phyloP scores from a whole-genome alignment of 2,888 invertebrate species.

The Dicyrtomina minuta region DNA sequence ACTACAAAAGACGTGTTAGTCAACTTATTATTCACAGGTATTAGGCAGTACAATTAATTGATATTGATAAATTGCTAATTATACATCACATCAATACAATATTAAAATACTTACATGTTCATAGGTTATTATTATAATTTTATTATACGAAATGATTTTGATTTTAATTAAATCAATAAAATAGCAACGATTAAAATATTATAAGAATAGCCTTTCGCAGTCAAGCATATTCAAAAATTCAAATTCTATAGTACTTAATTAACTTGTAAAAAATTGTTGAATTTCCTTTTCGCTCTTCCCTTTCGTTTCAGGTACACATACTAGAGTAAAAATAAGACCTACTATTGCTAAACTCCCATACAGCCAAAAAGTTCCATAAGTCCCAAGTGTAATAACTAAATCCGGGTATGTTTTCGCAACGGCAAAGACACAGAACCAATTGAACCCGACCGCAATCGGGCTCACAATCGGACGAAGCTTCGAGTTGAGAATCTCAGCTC shows the following conservation, averaged over 20 bases:
- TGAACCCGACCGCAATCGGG: constrained; percentile 44
- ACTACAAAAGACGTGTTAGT: too few species aligned
- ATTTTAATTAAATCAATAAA: constrained; percentile 1
- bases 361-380: constrained; percentile 45
- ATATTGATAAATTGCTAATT: too few species aligned
- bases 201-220: too few species aligned
- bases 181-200: neutral
- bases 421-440: constrained; percentile 48
- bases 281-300: constrained; percentile 47
- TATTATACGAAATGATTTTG: too few species aligned
- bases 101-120: too few species aligned
- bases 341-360: constrained; percentile 37
- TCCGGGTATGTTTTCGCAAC: constrained; percentile 49
- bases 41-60: too few species aligned
- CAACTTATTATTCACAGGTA: too few species aligned
- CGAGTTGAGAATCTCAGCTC: constrained; percentile 46
- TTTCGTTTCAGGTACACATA: constrained; percentile 48
- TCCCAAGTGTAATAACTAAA: constrained; percentile 39
- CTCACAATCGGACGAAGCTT: constrained; percentile 42
- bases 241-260: neutral
- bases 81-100: too few species aligned
- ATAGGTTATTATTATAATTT: too few species aligned
- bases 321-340: constrained; percentile 41
- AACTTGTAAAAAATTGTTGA: constrained; percentile 21
- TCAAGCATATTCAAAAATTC: too few species aligned